Base-by-base conservation (phyloP, 2,797 vertebrate species). In the Limnodromus scolopaceus region DNA sequence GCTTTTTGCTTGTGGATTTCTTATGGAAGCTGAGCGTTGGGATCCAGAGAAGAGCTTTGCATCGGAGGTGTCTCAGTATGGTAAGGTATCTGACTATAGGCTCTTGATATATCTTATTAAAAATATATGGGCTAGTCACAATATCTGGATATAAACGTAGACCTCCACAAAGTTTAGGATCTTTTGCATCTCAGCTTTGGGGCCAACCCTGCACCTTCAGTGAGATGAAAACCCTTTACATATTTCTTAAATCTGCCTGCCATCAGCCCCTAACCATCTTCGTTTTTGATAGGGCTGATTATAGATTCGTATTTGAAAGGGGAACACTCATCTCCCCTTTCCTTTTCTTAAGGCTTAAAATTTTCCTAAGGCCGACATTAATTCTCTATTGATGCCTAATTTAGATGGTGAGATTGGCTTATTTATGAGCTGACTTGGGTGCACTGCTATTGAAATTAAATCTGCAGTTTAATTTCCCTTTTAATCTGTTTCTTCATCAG, bases 401-500 rank as follows among this genome's bases (percentile, higher is more conserved):
- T 94, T 85, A 74, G 68, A 54, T 78, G 45, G 71, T 72, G 63
- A 85, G 69, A 92, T 84, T 94, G 65, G 81, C 78, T 95, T 96
- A 87, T 78, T 96, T 90, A 51, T 2, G 18, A 38, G 36, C 43
- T 88, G 70, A 69, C 9, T 71, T 60, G 58, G 60, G 43, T 85
- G 64, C 8, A 2, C 46, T 63, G 24, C 71, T 85, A 15, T 71
- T 94, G 94, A 89, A 95, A 80, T 93, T 58, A 87, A 71, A 83
- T 71, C 90, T 93, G 41, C 57, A 87, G 53, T 93, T 95, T 93
- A 77, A 93, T 95, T 95, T 94, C 45, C 61, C 16, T 87, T 85
- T 81, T 94, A 96, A 95, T 94, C 84, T 91, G 53, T 92, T 96
- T 91, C 84, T 96, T 87, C 71, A 69, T 91, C 72, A 84, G 69